Evolutionary conservation across 2,888 invertebrate species (phyloP), one percentile per base, ranked within the genome.

Genomic region (Dryocosmus kuriphilus): DNA sequence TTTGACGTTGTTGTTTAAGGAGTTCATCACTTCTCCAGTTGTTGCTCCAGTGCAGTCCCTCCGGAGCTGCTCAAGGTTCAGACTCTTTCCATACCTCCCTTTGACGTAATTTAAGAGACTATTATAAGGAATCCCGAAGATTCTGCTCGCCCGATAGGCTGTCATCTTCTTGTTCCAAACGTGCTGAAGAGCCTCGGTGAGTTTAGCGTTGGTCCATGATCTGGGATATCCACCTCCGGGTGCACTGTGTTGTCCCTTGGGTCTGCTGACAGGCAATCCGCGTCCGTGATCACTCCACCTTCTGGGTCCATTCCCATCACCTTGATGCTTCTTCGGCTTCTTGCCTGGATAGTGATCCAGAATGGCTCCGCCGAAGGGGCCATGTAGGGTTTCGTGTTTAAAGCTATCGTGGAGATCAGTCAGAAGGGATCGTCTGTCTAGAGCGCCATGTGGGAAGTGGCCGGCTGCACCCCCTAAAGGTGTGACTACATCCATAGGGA

Each of bases 81-180:
- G 93, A 89, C 97, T 97, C 92, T 97, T 97, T n/a, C 97, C 97
- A 91, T 97, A 97, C 91, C 97, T 97, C 75, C 97, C 97, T 67
- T 97, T 94, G 38, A 97, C 97, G 92, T 97, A 97, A 97, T 97
- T 97, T 77, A 97, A 93, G 73, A 97, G 93, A 65, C 97, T 97
- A 92, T 97, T 97, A 94, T 97, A 97, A n/a, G 97, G 97, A 84
- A 97, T 97, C 62, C 97, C 97, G 92, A 97, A 97, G 90, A 97
- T 96, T 82, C 97, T 93, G 32, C 97, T 97, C 14, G 97, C 97
- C 92, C 97, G 97, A 88, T 97, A 97, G 63, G 97, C 97, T 82
- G 97, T 97, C 97, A 97, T 97, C 91, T 97, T 97, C 90, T 97
- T 97, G 92, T 97, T 97, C 97, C 97, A 97, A n/a, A 97, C 97